Evolutionary conservation across 1,140 invertebrate genomes (phyloP).

Genomic region (Drosophila pandora): DNA sequence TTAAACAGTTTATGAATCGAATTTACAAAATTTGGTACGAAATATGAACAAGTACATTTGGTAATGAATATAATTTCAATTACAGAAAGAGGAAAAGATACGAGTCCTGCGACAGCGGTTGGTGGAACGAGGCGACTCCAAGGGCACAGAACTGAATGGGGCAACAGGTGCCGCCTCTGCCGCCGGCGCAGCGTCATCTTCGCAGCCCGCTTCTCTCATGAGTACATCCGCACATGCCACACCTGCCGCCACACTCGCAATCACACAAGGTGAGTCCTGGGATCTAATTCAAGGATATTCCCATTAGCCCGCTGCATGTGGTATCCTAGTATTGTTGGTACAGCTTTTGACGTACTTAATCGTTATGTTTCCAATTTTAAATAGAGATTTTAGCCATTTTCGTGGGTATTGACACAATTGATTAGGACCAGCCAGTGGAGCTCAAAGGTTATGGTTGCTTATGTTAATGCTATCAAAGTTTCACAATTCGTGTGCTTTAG

Average conservation of each 20-base stretch:
- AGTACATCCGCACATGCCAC: slow-evolving; percentile 70
- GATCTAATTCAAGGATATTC: not conserved
- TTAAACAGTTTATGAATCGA: no score
- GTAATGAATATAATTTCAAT: not conserved
- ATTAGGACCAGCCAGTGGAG: slow-evolving; percentile 53
- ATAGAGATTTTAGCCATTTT: slow-evolving; percentile 79
- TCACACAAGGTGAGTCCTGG: slow-evolving; percentile 85
- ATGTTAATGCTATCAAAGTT: slow-evolving; percentile 4
- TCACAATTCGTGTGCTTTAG: not conserved
- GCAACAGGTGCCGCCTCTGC: slow-evolving; percentile 78
- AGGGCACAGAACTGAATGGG: slow-evolving; percentile 84
- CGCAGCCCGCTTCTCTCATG: slow-evolving; percentile 59
- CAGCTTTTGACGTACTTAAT: slow-evolving; percentile 27
- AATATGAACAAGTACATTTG: not conserved
- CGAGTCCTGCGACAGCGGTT: slow-evolving; percentile 90
- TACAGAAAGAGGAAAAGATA: slow-evolving; percentile 95
- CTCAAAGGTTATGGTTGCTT: slow-evolving; percentile 51
- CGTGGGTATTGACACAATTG: slow-evolving; percentile 77
- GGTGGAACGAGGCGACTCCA: slow-evolving; percentile 88
- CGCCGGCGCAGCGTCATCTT: slow-evolving; percentile 49
- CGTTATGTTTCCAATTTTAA: slow-evolving; percentile 49
- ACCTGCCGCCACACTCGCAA: slow-evolving; percentile 79
- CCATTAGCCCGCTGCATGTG: slow-evolving; percentile 23
- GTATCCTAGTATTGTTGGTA: slow-evolving; percentile 21
- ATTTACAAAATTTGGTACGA: no score